Base-by-base conservation (phyloP, 1,140 invertebrate species). In the Episyrphus balteatus region DNA sequence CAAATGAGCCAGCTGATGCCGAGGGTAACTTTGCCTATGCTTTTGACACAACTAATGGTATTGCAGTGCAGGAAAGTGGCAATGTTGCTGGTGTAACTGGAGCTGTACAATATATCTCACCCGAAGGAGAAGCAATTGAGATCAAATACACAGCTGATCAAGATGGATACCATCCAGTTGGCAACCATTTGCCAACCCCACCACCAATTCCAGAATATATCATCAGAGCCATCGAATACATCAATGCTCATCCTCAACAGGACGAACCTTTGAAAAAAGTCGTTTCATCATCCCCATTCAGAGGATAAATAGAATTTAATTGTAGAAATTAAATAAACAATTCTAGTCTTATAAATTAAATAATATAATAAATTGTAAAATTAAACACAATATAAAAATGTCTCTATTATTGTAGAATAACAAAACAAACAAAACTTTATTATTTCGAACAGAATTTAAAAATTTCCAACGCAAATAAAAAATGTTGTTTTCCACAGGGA, bases 81-180 rank as follows among this genome's bases (percentile, higher is more conserved):
- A 66, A 66, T 51, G 47, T 61, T 11, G 56, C 52, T 39, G 62
- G 62, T 26, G 60, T 61, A 0, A 54, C 57, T 26, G 64, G 64
- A 17, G 57, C 59, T 26, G 3, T 59, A 10, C 46, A 53, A 49
- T 67, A 62, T 42, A 52, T 62, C 5, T 64, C 63, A 26, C 64
- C 64, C 44, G 72, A 74, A 54, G 73, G 73, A 18, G 64, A 66
- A 52, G 69, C 59, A 11, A 72, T 75, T 53, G 57, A 67, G 8
- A 55, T 79, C 13, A 70, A 65, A 41, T 80, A 79, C 55, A 74
- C 72, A 1, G 79, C 79, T 32, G 79, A 81, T 55, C 78, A 80
- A 58, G 78, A 80, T 54, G 79, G 71, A 13, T 73, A 68, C 53
- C 68, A 68, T 51, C 72, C 75, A 14, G 55, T 63, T 18, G 75